phyloP scores from a whole-genome alignment of 2,797 vertebrate species.

The Platyrinchus mystaceus region DNA sequence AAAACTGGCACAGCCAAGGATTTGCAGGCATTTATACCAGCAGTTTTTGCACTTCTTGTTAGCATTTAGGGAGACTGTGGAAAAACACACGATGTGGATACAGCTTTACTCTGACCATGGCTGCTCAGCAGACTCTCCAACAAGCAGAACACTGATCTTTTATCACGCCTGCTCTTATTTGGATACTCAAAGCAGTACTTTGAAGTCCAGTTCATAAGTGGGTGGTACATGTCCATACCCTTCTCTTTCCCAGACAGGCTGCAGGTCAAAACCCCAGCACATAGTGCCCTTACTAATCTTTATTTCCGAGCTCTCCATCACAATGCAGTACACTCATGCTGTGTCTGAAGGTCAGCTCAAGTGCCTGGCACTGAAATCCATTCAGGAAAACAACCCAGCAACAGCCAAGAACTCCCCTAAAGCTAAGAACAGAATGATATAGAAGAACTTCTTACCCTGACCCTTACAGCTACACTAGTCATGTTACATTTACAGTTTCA shows the following conservation, averaged over 20 bases:
- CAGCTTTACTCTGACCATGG: not conserved
- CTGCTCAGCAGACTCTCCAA: not conserved
- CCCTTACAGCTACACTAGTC: not conserved
- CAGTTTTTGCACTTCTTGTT: not conserved
- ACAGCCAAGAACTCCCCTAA: not conserved
- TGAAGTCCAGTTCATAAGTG: not conserved
- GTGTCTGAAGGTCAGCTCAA: constrained; percentile 21
- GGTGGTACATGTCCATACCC: not conserved
- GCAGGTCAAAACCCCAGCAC: not conserved
- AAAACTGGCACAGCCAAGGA: not conserved
- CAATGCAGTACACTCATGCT: not conserved
- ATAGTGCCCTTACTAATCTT: not conserved
- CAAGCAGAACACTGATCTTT: not conserved
- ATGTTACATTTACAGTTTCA: not conserved
- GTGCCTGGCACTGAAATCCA: not conserved
- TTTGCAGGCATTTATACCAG: not conserved
- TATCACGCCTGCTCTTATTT: not conserved
- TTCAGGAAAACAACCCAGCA: not conserved
- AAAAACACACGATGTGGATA: not conserved
- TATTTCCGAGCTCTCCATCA: not conserved
- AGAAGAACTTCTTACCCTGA: not conserved
- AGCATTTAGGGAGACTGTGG: not conserved
- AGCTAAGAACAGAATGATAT: not conserved
- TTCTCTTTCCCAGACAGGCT: not conserved
- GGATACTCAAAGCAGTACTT: not conserved